A percentile compares a stretch with the other conserved stretches of the same genome.
Conservation (phyloP, 2,888 invertebrate species). For the Apeira syringaria region DNA sequence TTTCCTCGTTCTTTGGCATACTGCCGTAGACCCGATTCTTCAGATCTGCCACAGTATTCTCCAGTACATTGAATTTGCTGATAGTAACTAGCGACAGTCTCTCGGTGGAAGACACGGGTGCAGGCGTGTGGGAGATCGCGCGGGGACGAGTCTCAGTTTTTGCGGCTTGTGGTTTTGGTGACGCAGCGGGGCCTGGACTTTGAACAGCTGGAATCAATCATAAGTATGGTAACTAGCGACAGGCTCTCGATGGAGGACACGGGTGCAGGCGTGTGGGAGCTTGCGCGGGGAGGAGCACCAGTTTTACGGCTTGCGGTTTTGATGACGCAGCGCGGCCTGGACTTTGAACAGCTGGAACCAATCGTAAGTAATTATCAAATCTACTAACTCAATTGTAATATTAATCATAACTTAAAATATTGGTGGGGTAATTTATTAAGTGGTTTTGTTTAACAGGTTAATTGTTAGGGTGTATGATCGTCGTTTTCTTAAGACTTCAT, state of each 20-base stretch:
- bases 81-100: conserved; percentile 70
- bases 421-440: no score
- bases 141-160: no score
- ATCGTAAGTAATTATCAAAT: no score
- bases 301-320: neutral
- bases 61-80: conserved; percentile 70
- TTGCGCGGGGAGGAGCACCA: no score
- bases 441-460: no score
- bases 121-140: neutral
- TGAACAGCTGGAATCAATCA: neutral
- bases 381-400: no score
- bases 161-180: neutral
- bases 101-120: conserved; percentile 36
- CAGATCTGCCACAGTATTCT: conserved; percentile 59
- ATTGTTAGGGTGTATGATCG: no score
- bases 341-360: neutral
- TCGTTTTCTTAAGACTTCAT: no score
- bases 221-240: conserved; percentile 72
- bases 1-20: conserved; percentile 66
- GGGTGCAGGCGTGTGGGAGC: neutral
- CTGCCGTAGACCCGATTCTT: conserved; percentile 67
- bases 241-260: conserved; percentile 47
- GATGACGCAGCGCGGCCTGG: neutral
- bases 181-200: neutral
- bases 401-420: no score